Conservation (phyloP, 2,888 invertebrate species). For the Nomada fabriciana region DNA sequence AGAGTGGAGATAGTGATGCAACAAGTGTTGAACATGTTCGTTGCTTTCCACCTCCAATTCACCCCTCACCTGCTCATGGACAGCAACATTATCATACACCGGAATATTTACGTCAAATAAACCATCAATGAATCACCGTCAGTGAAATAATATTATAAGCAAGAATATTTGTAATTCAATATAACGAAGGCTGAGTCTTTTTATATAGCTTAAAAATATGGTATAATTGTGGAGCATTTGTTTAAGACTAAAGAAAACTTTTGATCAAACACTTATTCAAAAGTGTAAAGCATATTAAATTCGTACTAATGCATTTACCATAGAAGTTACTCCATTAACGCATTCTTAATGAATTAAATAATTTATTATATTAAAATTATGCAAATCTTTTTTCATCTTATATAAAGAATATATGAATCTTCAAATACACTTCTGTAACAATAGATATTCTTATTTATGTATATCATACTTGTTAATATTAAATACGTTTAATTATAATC, state of each 20-base stretch:
- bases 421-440: not conserved
- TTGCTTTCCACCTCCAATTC: constrained; percentile 98
- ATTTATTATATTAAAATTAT: constrained; percentile 6
- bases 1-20: constrained; percentile 91
- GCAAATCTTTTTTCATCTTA: constrained; percentile 1
- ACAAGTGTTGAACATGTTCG: constrained; percentile 98
- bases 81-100: constrained; percentile 87
- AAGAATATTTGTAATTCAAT: constrained; percentile 43
- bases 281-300: not conserved
- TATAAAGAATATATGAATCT: not conserved
- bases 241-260: constrained; percentile 17
- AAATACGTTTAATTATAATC: constrained; percentile 13
- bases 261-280: no score
- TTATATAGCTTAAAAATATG: constrained; percentile 29
- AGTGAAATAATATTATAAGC: constrained; percentile 66
- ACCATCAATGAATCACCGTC: constrained; percentile 72
- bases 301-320: constrained; percentile 6
- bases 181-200: constrained; percentile 52
- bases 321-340: constrained; percentile 1
- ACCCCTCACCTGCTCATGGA: constrained; percentile 89
- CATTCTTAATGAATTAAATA: constrained; percentile 8
- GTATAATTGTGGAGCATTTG: constrained; percentile 28
- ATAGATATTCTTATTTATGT: constrained; percentile 22
- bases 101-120: constrained; percentile 84
- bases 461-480: constrained; percentile 18